Evolutionary conservation across 2,113 vertebrate genomes (phyloP).

Genomic region (Pseudorectes ferrugineus): DNA sequence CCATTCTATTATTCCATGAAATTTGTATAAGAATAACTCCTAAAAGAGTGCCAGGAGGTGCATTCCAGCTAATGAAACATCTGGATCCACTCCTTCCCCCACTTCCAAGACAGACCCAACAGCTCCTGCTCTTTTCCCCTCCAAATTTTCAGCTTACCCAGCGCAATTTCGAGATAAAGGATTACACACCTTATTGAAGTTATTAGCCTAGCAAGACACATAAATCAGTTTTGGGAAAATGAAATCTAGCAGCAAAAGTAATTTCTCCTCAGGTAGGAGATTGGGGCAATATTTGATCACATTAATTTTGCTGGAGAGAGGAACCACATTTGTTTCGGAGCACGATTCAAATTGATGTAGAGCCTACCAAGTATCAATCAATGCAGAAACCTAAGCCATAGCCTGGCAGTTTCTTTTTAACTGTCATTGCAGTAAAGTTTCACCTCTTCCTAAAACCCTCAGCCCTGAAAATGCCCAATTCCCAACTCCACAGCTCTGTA

Average conservation of each 20-base stretch:
- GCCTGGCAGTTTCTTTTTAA: background rate
- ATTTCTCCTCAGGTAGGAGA: background rate
- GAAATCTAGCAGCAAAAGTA: background rate
- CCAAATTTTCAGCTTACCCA: background rate
- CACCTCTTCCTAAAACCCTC: background rate
- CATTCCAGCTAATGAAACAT: background rate
- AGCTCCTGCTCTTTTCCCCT: background rate
- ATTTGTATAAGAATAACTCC: background rate
- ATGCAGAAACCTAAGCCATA: background rate
- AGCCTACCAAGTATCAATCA: background rate
- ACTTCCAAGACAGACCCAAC: background rate
- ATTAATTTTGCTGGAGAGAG: background rate
- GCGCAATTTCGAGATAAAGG: background rate
- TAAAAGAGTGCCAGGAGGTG: background rate
- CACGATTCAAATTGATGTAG: background rate
- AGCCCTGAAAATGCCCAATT: background rate
- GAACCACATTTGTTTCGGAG: background rate
- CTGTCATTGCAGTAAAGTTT: background rate
- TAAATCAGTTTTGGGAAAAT: conserved; percentile 37
- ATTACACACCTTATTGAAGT: background rate
- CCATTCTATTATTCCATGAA: too few relatives aligned
- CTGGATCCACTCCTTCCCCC: background rate
- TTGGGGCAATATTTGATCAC: background rate
- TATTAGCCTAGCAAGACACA: background rate
- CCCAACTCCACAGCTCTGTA: background rate